Evolutionary conservation across 2,113 vertebrate genomes (phyloP), one percentile per base, ranked within the genome.

Genomic region (Saguinus midas): DNA sequence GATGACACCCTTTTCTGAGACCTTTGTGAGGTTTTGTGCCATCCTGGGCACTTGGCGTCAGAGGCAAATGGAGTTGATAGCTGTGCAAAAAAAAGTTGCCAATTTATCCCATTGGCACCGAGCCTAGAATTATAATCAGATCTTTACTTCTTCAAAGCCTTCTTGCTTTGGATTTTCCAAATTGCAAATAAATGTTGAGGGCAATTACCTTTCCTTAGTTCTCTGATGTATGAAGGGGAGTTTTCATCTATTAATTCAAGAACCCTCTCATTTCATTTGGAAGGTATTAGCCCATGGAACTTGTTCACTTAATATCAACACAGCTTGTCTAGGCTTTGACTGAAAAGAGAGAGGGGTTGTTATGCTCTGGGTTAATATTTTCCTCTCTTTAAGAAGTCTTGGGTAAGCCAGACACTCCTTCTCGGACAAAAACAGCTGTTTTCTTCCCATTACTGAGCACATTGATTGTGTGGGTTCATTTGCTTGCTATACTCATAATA

Each of bases 131-230:
- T 96, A 94, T 89, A 97, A 93, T 94, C 97, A 97, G 95, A 95
- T 98, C 95, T 91, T 97, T 94, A 91, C 93, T 93, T 98, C 97
- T 97, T 98, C 96, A 97, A 96, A 98, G 97, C 73, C 61, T 97
- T 45, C 96, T 96, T 40, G 86, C 93, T 88, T 90, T 87, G 52
- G 66, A 52, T 93, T 96, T 97, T 92, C 93, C 91, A 96, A 96
- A 95, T 96, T 16, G 58, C 94, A 97, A 97, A 92, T 96, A 97
- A 97, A 90, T 92, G 91, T 64, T 3, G 27, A 91, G 55, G 80
- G 89, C 94, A 79, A 82, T 97, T 66, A 86, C 94, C 79, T 94
- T 94, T 70, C 57, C 37, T 82, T 35, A 83, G 43, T 73, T 94
- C 96, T 98, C 92, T 97, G 95, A 91, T 94, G 94, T 95, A 90